Evolutionary conservation across 2,797 vertebrate genomes (phyloP).

Genomic region (Sebastiscus albofasciatus): DNA sequence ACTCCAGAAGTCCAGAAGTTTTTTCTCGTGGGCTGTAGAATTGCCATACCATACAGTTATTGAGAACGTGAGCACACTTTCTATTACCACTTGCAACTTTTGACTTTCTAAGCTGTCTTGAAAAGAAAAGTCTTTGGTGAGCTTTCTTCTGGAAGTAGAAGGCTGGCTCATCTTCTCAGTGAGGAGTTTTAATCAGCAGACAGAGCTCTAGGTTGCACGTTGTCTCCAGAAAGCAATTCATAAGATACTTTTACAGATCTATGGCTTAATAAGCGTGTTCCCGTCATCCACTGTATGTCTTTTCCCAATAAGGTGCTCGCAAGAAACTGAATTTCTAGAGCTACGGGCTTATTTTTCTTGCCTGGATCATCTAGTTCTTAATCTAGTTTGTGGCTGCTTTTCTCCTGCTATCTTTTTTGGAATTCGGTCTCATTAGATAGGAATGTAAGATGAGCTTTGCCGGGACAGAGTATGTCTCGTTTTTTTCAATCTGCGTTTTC

Average conservation of each 20-base stretch:
- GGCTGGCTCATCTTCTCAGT: not conserved
- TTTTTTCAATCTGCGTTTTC: constrained; percentile 15
- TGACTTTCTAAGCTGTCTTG: too few species aligned
- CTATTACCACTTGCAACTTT: too few species aligned
- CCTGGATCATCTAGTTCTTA: constrained; percentile 20
- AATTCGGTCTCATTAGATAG: constrained; percentile 49
- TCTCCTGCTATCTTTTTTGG: constrained; percentile 19
- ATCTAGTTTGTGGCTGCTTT: not conserved
- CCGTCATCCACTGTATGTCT: not conserved
- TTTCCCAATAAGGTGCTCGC: not conserved
- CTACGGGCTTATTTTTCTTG: not conserved
- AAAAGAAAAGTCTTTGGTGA: too few species aligned
- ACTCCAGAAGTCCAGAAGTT: too few species aligned
- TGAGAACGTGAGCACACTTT: too few species aligned
- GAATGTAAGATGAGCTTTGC: constrained; percentile 43
- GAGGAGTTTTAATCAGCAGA: not conserved
- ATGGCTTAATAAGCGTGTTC: not conserved
- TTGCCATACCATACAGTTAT: too few species aligned
- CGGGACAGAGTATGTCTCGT: constrained; percentile 1
- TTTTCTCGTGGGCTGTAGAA: too few species aligned
- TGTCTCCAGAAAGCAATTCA: not conserved
- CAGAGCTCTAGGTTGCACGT: not conserved
- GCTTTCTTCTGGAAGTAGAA: too few species aligned
- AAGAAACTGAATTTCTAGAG: not conserved
- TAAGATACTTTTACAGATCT: not conserved